phyloP scores from a whole-genome alignment of 2,888 invertebrate genomes.

The Agrotis puta region DNA sequence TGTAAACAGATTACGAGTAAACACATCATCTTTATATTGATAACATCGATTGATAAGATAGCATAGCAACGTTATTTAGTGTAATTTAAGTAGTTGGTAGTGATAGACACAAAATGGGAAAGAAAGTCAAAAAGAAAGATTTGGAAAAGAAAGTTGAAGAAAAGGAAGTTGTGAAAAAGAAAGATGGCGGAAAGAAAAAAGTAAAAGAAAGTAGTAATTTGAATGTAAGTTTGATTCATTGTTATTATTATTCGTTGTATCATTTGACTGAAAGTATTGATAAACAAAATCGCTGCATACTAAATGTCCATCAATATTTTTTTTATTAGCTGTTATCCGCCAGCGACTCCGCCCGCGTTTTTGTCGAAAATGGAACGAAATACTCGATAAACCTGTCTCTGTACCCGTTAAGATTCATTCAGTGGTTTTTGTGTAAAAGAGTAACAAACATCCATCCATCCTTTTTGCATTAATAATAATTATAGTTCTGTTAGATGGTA shows the following conservation, averaged over 20 bases:
- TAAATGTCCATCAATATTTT: no score
- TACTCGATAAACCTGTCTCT: no score
- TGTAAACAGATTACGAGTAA: slow-evolving; percentile 53
- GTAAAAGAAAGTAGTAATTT: slow-evolving; percentile 37
- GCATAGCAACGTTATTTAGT: slow-evolving; percentile 38
- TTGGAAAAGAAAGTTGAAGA: slow-evolving; percentile 7
- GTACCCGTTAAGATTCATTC: no score
- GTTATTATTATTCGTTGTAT: background rate
- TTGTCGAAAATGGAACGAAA: no score
- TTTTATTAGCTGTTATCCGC: no score
- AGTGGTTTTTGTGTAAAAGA: no score
- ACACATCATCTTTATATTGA: slow-evolving; percentile 35
- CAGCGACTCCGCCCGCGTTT: no score
- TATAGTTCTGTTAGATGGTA: no score
- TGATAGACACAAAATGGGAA: slow-evolving; percentile 48
- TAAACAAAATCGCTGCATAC: background rate
- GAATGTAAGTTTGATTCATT: slow-evolving; percentile 28
- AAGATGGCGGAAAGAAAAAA: slow-evolving; percentile 14
- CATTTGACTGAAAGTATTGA: background rate
- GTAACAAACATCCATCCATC: no score
- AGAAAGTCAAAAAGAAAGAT: slow-evolving; percentile 56
- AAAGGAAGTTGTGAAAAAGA: slow-evolving; percentile 1
- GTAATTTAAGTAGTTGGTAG: background rate
- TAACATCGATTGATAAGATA: slow-evolving; percentile 48
- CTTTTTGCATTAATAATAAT: no score